Base-by-base conservation (phyloP, 2,888 invertebrate species). In the Pristionchus japonicus region DNA sequence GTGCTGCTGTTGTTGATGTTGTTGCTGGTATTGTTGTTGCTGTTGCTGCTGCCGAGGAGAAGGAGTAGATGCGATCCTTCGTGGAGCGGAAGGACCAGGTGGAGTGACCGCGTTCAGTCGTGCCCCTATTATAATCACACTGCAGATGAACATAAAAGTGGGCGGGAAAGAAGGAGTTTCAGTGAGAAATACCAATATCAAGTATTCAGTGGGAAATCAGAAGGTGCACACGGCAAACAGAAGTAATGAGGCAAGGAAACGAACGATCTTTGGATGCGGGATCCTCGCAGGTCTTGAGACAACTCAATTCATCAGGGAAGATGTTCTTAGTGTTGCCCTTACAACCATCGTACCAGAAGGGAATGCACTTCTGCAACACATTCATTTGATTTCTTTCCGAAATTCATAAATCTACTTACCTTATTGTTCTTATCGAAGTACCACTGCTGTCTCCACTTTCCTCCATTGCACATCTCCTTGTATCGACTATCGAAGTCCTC, bases 261-360 rank as follows among this genome's bases (percentile, higher is more conserved):
- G 89, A 67, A 93, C 91, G 90, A 89, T 92, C 92, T 88, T 90
- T 91, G 70, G 89, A 90, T 0, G 91, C 92, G 17, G 93, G 92
- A 89, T 91, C 89, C 85, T 93, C 94, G 89, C 94, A 94, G 15
- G 91, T 91, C 47, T 90, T 88, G 17, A 91, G 87, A 88, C 94
- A 94, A 23, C 90, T 90, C 40, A 89, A 27, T 87, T 92, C 91
- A 83, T 93, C 93, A 82, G 91, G 91, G 90, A 93, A 94, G 47
- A 93, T 91, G 89, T 94, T 94, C 88, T 92, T 90, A 84, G 90
- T 91, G 52, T 89, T 87, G 15, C 92, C 93, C 43, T 89, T 89
- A 89, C 94, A 94, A 3, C 94, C 93, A 85, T 93, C 93, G 90
- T 92, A 94, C 94, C 94, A 94, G 89, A 94, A 94, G 17, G 93